phyloP scores from a whole-genome alignment of 1,140 invertebrate genomes.

The Drosophila pachea region DNA sequence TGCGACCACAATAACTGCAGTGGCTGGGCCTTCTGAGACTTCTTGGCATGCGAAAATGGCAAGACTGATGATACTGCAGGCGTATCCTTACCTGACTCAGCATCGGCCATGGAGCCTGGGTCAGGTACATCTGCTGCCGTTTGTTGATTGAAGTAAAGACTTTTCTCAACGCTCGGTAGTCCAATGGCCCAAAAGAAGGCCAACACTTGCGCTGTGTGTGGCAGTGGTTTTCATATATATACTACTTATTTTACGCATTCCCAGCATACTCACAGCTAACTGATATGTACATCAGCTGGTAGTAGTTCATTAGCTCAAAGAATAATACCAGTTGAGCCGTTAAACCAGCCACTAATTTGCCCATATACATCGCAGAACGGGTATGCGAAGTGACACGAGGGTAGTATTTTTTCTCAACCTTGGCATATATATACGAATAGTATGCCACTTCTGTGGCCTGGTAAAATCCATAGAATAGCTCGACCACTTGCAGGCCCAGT shows the following conservation, averaged over 20 bases:
- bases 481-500: constrained; percentile 82
- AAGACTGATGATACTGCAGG: too few relatives aligned
- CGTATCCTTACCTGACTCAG: background rate
- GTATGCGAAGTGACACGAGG: constrained; percentile 87
- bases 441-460: constrained; percentile 94
- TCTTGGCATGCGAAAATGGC: background rate
- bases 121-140: background rate
- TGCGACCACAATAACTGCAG: constrained; percentile 83
- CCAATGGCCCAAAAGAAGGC: constrained; percentile 87
- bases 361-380: constrained; percentile 84
- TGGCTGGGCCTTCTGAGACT: constrained; percentile 5
- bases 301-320: constrained; percentile 82
- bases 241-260: background rate
- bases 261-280: constrained; percentile 79
- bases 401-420: constrained; percentile 88
- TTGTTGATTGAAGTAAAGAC: constrained; percentile 88
- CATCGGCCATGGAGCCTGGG: background rate
- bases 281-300: constrained; percentile 85
- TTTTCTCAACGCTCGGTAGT: constrained; percentile 86
- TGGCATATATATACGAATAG: constrained; percentile 95
- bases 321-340: constrained; percentile 83
- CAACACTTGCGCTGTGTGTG: constrained; percentile 82
- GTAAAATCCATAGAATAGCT: constrained; percentile 89
- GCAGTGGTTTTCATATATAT: background rate
- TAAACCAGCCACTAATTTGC: constrained; percentile 83